phyloP scores from a whole-genome alignment of 2,797 vertebrate species.

The Danio jaintianensis region DNA sequence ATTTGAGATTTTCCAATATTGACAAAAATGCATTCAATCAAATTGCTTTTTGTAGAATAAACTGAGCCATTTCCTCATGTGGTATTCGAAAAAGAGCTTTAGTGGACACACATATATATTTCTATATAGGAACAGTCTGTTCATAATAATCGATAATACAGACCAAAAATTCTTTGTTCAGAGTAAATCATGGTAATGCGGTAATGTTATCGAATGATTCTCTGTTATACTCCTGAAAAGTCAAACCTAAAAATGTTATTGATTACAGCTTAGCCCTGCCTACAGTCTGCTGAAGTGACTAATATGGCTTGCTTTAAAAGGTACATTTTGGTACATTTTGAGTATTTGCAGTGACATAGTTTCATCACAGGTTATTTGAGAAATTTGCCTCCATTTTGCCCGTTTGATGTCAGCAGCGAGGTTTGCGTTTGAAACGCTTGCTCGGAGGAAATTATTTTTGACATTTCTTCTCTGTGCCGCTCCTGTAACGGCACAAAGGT shows the following conservation, averaged over 20 bases:
- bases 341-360: conserved; percentile 58
- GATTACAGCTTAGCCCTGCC: conserved; percentile 62
- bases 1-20: no score
- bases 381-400: conserved; percentile 61
- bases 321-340: conserved; percentile 48
- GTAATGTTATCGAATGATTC: conserved; percentile 59
- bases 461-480: conserved; percentile 57
- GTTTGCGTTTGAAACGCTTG: conserved; percentile 67
- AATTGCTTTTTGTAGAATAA: no score
- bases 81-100: background rate
- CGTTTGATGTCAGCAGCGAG: conserved; percentile 64
- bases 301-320: conserved; percentile 46
- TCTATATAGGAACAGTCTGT: background rate
- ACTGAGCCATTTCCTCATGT: no score
- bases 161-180: conserved; percentile 46
- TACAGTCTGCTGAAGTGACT: conserved; percentile 50
- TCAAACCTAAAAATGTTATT: conserved; percentile 50
- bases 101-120: background rate
- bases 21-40: no score
- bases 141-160: conserved; percentile 32
- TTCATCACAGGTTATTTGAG: conserved; percentile 65
- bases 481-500: conserved; percentile 62
- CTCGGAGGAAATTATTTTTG: conserved; percentile 66
- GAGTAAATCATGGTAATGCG: conserved; percentile 48
- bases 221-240: conserved; percentile 31